Percentiles rank a stretch among this genome's conserved stretches.
phyloP scores from a whole-genome alignment of 2,113 vertebrate genomes.

The Elephantulus edwardii region DNA sequence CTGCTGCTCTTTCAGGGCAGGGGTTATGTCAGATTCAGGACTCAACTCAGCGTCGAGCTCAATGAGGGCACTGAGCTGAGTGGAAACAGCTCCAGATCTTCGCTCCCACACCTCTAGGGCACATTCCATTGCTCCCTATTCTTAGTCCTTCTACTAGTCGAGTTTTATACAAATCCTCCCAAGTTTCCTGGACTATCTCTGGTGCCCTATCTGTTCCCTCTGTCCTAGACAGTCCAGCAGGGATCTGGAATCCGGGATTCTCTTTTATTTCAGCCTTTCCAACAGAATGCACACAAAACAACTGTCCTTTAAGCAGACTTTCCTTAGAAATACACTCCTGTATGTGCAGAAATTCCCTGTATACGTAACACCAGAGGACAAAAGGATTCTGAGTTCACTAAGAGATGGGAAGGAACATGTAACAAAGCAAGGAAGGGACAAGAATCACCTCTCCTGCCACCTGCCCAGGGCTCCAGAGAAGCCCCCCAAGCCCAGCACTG shows the following conservation, averaged over 20 bases:
- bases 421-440: neutral
- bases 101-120: neutral
- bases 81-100: neutral
- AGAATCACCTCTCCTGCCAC: neutral
- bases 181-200: neutral
- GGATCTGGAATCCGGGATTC: neutral
- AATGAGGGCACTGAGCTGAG: accelerated
- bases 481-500: neutral
- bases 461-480: neutral
- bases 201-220: neutral
- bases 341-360: neutral
- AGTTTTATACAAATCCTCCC: neutral
- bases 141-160: neutral
- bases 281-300: neutral
- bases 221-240: neutral
- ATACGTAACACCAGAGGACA: neutral
- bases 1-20: neutral
- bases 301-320: conserved; percentile 3
- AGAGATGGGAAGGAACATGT: neutral
- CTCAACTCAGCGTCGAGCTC: neutral
- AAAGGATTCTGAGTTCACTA: neutral
- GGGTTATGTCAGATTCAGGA: neutral
- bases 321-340: neutral
- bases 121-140: neutral
- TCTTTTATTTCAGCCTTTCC: neutral